Evolutionary conservation across 2,113 vertebrate genomes (phyloP), one percentile per base, ranked within the genome.

Genomic region (Macaca mulatta): DNA sequence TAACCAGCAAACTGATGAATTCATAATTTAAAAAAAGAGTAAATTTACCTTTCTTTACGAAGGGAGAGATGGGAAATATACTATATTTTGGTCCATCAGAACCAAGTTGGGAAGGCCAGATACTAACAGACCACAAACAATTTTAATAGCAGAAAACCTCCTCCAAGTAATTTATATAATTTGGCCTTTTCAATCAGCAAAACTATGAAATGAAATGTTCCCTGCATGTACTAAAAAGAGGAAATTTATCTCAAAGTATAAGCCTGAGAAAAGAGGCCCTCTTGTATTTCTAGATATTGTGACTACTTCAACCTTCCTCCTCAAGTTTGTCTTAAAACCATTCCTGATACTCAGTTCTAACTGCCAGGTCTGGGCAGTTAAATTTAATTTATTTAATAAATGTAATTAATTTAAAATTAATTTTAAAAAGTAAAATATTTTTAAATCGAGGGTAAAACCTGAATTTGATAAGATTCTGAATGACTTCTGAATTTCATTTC

Each of bases 71-170:
- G 12, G 12, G 6, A 6, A 18, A 17, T 79, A 61, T 72, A 35
- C 14, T 48, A 40, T 80, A 86, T 59, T 80, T 90, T 64, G 14
- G 35, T 48, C 25, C 64, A 48, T 35, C 32, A 78, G 23, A 90
- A 48, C 32, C 86, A 87, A 67, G 5, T 81, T 40, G 22, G 38
- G 75, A 90, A 87, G 57, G 32, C 40, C 45, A 45, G 12, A 72
- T 75, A 72, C 8, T n/a, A 86, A 10, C 10, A 87, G 8, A 93
- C 17, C 30, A 32, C 45, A 80, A 79, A 43, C 25, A 40, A 72
- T 80, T 96, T 93, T 78, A 70, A 70, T 45, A 72, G 48, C 45
- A 90, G 59, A 85, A 91, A 79, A 95, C 18, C 45, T 43, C 74
- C 72, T 61, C 35, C 8, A 61, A 38, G 25, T 74, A 59, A 90